Evolutionary conservation across 64 coral and sea anemone species (phyloP).

Genomic region (Orbicella faveolata): DNA sequence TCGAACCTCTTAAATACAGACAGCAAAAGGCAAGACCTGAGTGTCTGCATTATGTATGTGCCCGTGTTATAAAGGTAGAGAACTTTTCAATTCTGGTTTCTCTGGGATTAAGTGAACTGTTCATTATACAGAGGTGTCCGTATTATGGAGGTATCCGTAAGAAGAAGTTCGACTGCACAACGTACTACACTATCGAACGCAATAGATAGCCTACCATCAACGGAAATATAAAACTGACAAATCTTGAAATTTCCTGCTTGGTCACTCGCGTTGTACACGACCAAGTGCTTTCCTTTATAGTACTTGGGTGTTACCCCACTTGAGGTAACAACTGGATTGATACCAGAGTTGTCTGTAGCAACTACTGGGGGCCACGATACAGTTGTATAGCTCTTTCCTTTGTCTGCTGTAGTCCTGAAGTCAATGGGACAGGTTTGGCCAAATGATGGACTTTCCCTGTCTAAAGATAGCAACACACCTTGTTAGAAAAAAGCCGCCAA

Average conservation of each 20-base stretch:
- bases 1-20: too few species aligned
- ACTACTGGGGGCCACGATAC: slow-evolving; percentile 28
- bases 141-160: too few species aligned
- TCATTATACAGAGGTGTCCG: too few species aligned
- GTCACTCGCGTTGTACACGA: slow-evolving; percentile 47
- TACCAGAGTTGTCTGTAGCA: slow-evolving; percentile 52
- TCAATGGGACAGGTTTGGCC: slow-evolving; percentile 23
- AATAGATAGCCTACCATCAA: slow-evolving; percentile 32
- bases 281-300: slow-evolving; percentile 18
- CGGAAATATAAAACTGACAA: slow-evolving; percentile 42
- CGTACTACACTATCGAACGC: too few species aligned
- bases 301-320: slow-evolving; percentile 19
- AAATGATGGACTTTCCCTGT: slow-evolving; percentile 47
- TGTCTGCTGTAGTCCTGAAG: not conserved
- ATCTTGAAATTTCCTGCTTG: slow-evolving; percentile 23
- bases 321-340: not conserved
- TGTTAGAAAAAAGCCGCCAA: not conserved
- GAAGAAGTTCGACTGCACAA: too few species aligned
- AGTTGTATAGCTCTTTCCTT: not conserved
- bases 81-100: too few species aligned
- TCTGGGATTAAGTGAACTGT: too few species aligned
- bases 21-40: too few species aligned
- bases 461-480: not conserved
- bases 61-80: too few species aligned
- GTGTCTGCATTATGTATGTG: too few species aligned